Evolutionary conservation across 2,888 invertebrate genomes (phyloP).

Genomic region (Cerastis leucographa): DNA sequence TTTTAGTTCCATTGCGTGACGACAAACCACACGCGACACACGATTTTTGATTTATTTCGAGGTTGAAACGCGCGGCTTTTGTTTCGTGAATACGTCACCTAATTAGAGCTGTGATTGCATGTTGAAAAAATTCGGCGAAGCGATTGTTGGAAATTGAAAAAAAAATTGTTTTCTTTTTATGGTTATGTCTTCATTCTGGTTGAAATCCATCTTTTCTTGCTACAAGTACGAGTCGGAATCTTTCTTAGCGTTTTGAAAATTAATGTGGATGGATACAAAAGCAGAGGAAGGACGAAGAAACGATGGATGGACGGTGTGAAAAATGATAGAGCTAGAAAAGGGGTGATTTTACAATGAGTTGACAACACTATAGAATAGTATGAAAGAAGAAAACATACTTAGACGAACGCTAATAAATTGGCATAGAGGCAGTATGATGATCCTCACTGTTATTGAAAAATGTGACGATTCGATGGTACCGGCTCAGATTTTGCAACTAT

Average conservation of each 20-base stretch:
- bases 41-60: slow-evolving; percentile 79
- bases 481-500: background rate
- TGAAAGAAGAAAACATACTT: background rate
- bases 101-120: slow-evolving; percentile 75
- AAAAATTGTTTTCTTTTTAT: slow-evolving; percentile 31
- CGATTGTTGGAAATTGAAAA: slow-evolving; percentile 61
- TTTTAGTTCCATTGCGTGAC: slow-evolving; percentile 83
- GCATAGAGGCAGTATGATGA: background rate
- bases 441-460: background rate
- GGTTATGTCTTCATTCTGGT: slow-evolving; percentile 33
- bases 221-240: background rate
- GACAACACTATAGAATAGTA: background rate
- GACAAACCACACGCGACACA: slow-evolving; percentile 79
- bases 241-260: background rate
- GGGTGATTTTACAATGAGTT: background rate
- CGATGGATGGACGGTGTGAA: background rate
- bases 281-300: background rate
- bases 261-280: background rate
- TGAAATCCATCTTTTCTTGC: background rate
- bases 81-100: slow-evolving; percentile 73
- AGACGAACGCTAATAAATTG: background rate
- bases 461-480: background rate
- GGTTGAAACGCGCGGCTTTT: slow-evolving; percentile 71
- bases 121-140: slow-evolving; percentile 57
- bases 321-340: background rate